Percentiles rank a stretch among this genome's conserved stretches.
phyloP scores from a whole-genome alignment of 2,797 vertebrate genomes.

The Triplophysa bombifrons region DNA sequence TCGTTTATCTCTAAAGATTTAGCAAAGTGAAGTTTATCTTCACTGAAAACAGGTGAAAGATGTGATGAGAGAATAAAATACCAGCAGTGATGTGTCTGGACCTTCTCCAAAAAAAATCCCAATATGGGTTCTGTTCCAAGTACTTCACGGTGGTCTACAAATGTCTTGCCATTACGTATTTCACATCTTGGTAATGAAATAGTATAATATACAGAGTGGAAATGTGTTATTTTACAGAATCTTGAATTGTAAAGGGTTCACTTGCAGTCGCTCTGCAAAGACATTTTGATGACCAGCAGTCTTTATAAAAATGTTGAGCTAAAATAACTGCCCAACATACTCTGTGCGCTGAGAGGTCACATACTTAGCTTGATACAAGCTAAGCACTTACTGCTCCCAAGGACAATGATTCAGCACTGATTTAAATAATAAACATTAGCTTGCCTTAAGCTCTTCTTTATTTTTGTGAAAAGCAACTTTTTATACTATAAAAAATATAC shows the following conservation, averaged over 20 bases:
- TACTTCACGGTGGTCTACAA: background rate
- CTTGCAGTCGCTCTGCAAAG: conserved; percentile 19
- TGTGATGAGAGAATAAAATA: background rate
- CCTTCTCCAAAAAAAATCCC: background rate
- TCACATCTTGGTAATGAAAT: background rate
- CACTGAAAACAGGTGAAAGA: background rate
- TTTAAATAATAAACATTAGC: background rate
- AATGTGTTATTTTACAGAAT: background rate
- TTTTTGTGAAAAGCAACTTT: background rate
- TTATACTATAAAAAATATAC: background rate
- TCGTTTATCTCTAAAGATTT: background rate
- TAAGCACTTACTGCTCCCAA: conserved; percentile 10
- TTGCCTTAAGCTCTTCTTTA: background rate
- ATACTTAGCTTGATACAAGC: conserved; percentile 13
- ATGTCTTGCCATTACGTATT: background rate
- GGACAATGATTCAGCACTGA: background rate
- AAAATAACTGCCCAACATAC: conserved; percentile 44
- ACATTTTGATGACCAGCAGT: conserved; percentile 10
- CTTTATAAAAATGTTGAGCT: conserved; percentile 39
- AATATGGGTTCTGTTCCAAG: background rate
- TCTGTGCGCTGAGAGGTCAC: conserved; percentile 23
- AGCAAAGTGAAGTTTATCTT: too few species aligned
- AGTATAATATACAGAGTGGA: background rate
- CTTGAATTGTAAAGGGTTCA: conserved; percentile 2
- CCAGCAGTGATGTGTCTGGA: background rate